phyloP scores from a whole-genome alignment of 2,797 vertebrate species.

The Pogonophryne albipinna region DNA sequence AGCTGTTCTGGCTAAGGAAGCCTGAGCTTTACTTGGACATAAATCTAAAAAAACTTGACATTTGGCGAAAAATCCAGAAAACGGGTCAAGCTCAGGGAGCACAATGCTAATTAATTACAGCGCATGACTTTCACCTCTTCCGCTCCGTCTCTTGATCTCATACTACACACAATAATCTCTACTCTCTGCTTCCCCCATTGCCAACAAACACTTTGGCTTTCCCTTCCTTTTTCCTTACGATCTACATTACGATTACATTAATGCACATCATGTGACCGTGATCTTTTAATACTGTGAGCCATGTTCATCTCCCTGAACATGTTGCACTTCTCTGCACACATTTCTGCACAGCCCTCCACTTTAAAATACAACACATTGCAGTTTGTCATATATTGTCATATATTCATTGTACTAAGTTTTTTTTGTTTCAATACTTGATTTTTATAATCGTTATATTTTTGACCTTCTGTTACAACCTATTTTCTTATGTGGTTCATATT shows the following conservation, averaged over 20 bases:
- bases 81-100: constrained; percentile 66
- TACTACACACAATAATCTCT: constrained; percentile 55
- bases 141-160: constrained; percentile 16
- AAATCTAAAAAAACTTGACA: constrained; percentile 74
- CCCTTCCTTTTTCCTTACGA: constrained; percentile 4
- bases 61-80: constrained; percentile 68
- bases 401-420: too few species aligned
- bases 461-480: too few species aligned
- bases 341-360: too few species aligned
- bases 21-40: constrained; percentile 61
- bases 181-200: constrained; percentile 24
- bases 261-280: too few species aligned
- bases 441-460: too few species aligned
- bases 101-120: constrained; percentile 74
- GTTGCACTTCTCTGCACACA: too few species aligned
- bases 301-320: too few species aligned
- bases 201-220: constrained; percentile 21
- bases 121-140: constrained; percentile 60
- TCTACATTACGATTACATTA: background rate
- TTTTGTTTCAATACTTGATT: too few species aligned
- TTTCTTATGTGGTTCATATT: too few species aligned
- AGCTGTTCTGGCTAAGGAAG: constrained; percentile 63
- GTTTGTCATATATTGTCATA: too few species aligned
- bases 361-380: too few species aligned
- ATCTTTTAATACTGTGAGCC: too few species aligned